A percentile compares a stretch with the other conserved stretches of the same genome.
Conservation (phyloP, 37 sponge, comb jelly and placozoan genomes). For the Geodia barretti region DNA sequence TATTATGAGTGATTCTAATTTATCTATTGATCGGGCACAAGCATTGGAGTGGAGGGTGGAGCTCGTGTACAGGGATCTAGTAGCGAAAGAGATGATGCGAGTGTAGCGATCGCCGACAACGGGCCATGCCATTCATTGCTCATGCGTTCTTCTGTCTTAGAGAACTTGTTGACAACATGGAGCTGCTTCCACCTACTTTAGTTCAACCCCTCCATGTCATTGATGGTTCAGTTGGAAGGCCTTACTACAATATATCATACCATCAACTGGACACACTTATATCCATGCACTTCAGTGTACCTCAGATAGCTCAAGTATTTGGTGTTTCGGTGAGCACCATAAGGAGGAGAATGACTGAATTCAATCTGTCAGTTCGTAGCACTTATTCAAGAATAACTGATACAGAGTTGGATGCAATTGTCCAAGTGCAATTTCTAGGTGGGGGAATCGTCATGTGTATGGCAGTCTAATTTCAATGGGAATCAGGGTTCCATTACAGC, state of each 20-base stretch:
- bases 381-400: background rate
- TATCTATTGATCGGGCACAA: background rate
- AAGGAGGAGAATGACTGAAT: background rate
- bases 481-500: background rate
- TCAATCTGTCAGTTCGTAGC: background rate
- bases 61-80: conserved; percentile 11
- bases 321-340: background rate
- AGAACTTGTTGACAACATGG: background rate
- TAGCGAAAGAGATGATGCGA: conserved; percentile 12
- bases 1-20: background rate
- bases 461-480: background rate
- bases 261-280: background rate
- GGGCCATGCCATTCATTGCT: background rate
- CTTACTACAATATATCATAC: background rate
- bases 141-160: background rate
- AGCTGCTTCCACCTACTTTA: background rate
- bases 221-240: no score
- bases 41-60: conserved; percentile 19
- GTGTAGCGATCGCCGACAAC: background rate
- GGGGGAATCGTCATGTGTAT: background rate
- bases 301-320: background rate
- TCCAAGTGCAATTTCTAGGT: background rate
- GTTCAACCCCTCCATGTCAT: no score
- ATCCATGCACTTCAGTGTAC: background rate
- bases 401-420: background rate